phyloP scores from a whole-genome alignment of 2,113 vertebrate species.

The Paralichthys olivaceus region DNA sequence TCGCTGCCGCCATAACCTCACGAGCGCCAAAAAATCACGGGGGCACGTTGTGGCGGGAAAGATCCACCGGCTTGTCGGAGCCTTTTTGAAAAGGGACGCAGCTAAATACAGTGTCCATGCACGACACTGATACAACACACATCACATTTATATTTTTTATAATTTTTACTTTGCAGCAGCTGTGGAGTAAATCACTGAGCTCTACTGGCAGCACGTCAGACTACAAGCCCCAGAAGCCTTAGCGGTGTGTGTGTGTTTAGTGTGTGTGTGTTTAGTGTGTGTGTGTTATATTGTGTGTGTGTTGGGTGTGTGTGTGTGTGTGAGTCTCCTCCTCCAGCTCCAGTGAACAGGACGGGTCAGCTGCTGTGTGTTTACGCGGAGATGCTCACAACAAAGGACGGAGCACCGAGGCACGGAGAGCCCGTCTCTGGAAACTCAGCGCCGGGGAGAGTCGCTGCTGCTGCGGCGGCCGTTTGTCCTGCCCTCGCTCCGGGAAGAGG shows the following conservation, averaged over 20 bases:
- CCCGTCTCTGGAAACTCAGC: conserved; percentile 40
- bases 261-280: neutral
- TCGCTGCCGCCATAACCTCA: too few species aligned
- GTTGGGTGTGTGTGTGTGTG: neutral
- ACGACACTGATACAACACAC: too few species aligned
- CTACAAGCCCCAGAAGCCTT: conserved; percentile 62
- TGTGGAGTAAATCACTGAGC: too few species aligned
- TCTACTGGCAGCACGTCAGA: conserved; percentile 3
- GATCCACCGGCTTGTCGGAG: too few species aligned
- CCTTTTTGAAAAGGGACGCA: too few species aligned
- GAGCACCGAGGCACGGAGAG: conserved; percentile 42
- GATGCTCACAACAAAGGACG: conserved; percentile 79
- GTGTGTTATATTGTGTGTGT: too few species aligned
- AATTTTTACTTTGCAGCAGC: too few species aligned
- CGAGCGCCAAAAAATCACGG: too few species aligned
- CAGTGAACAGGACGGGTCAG: conserved; percentile 24
- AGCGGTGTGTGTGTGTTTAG: neutral
- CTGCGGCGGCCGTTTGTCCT: neutral
- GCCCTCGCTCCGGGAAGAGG: neutral
- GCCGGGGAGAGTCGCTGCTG: conserved; percentile 16
- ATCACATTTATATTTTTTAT: too few species aligned
- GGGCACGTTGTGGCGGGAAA: too few species aligned
- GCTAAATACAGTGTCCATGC: too few species aligned
- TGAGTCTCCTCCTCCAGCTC: conserved; percentile 34
- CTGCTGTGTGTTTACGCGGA: conserved; percentile 73